Evolutionary conservation across 1,140 invertebrate species (phyloP).

Genomic region (Drosophila hydei): DNA sequence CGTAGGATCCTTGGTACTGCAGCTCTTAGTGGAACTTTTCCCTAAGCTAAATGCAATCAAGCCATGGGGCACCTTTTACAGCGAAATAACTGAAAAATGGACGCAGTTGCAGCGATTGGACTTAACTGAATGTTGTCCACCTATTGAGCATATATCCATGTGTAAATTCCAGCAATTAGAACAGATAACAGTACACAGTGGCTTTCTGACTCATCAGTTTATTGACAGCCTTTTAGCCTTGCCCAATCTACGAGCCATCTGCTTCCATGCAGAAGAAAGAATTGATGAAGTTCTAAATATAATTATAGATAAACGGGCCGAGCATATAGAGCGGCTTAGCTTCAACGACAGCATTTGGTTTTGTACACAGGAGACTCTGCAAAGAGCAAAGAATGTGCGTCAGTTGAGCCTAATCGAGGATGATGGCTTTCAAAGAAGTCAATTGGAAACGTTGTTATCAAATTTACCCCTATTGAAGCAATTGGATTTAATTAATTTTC

Average conservation of each 20-base stretch:
- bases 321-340: not conserved
- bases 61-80: not conserved
- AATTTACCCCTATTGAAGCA: not conserved
- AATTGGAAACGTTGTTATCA: not conserved
- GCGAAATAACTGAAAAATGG: not conserved
- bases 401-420: slow-evolving; percentile 11
- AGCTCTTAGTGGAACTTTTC: slow-evolving; percentile 9
- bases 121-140: not conserved
- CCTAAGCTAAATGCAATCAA: not conserved
- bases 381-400: not conserved
- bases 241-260: slow-evolving; percentile 10
- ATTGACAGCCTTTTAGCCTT: not conserved
- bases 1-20: not conserved
- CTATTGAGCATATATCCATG: not conserved
- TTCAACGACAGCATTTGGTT: slow-evolving; percentile 21
- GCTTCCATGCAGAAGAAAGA: not conserved
- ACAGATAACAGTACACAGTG: slow-evolving; percentile 4
- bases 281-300: not conserved
- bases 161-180: not conserved
- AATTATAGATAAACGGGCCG: not conserved
- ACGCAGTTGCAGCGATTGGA: slow-evolving; percentile 17
- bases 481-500: slow-evolving; percentile 11
- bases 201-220: not conserved
- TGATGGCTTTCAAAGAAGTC: not conserved
- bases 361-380: not conserved